Base-by-base conservation (phyloP, 2,888 invertebrate species). In the Cinara cedri region DNA sequence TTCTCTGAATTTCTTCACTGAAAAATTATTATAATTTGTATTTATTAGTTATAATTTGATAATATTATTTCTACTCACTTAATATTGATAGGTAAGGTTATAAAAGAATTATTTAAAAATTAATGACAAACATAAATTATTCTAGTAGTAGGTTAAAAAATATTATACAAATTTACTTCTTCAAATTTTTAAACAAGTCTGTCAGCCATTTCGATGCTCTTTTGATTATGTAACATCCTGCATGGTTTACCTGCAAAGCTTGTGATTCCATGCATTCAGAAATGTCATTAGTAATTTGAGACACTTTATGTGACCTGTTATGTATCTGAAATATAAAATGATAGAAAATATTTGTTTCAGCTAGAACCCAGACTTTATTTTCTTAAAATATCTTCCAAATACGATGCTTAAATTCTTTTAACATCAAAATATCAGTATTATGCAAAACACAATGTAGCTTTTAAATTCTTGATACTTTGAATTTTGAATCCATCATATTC, bases 191-290 rank as follows among this genome's bases (percentile, higher is more conserved):
- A 11, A 66, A 60, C 19, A 70, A 13, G 19, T 66, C 44, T 3
- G 55, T 16, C 11, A 78, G 16, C 68, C 68, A 78, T 44, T 60
- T 57, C 11, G 76, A 60, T 11, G 68, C 57, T 21, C 46, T 68
- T 60, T 66, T 34, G 0, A 26, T 78, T 19, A 78, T 78, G 49
- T 57, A 49, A 10, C 13, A 49, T 54, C 60, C 76, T 0, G 68
- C 46, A 3, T 19, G 19, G 46, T 60, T 34, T 3, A 78, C 34
- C 1, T 46, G 49, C 21, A 60, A 34, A 0, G 68, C 8, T 70
- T 78, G 76, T 1, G 55, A 57, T 60, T 78, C 76, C 76, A 68
- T 78, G 16, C 66, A 78, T 19, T 57, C 49, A 49, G 76, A 68
- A 19, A 78, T 60, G 21, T 78, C 76, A 11, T 70, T 68, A 1